Conservation (phyloP, 1,140 invertebrate species). For the Drosophila lowei region DNA sequence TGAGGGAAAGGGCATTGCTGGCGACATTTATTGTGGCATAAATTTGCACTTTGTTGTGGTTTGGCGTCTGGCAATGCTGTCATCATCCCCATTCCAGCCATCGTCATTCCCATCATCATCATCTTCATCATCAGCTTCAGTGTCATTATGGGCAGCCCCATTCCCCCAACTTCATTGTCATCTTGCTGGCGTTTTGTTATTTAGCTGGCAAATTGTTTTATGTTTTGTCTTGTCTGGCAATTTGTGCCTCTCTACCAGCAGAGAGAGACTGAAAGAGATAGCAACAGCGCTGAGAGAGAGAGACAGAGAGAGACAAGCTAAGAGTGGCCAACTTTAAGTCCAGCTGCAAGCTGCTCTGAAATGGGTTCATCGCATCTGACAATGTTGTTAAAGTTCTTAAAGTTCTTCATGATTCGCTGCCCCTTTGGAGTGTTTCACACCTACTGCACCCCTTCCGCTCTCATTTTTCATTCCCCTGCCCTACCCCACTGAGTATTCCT, state of each 20-base stretch:
- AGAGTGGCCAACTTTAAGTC: conserved; percentile 20
- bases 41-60: conserved; percentile 79
- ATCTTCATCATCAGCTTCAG: conserved; percentile 17
- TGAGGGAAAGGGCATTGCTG: not conserved
- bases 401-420: not conserved
- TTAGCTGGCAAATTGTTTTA: conserved; percentile 76
- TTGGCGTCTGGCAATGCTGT: conserved; percentile 54
- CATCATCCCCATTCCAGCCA: conserved; percentile 20
- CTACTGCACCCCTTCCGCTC: too few species aligned
- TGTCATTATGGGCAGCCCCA: conserved; percentile 9
- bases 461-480: too few species aligned
- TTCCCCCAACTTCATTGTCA: conserved; percentile 40
- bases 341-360: not conserved
- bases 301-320: not conserved
- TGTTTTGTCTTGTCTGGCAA: conserved; percentile 67
- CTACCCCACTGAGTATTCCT: not conserved
- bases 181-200: conserved; percentile 65
- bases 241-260: conserved; percentile 45
- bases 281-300: not conserved
- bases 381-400: conserved; percentile 15
- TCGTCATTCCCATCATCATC: not conserved
- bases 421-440: too few species aligned
- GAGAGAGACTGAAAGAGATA: not conserved
- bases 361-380: too few species aligned
- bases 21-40: conserved; percentile 75